These are phyloP conservation scores for Borostomias antarcticus DNA, from an alignment of 2,797 vertebrate species.

Conservation along the genomic window DNA sequence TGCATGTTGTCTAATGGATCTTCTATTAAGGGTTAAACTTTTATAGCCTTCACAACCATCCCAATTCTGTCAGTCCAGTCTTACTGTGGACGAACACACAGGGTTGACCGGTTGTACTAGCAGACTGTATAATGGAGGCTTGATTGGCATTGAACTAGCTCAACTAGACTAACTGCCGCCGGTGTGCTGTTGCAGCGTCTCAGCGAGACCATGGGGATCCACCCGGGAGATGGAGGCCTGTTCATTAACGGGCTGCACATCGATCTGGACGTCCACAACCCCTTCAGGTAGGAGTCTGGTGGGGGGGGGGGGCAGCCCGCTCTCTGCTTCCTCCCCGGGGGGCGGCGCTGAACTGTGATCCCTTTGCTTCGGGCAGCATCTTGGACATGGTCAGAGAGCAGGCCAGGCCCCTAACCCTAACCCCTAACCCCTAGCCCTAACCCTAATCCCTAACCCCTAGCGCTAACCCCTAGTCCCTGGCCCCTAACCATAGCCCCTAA, in stretches of 20 bases:
- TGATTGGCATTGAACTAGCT: too few relatives aligned
- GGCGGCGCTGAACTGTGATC: constrained; percentile 20
- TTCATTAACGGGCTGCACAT: constrained; percentile 92
- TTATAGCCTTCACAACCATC: constrained; percentile 21
- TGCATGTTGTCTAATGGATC: constrained; percentile 38
- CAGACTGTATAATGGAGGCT: not conserved
- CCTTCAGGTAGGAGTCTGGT: constrained; percentile 85
- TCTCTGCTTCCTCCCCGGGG: constrained; percentile 25
- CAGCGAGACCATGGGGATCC: constrained; percentile 82
- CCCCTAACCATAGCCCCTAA: not conserved
- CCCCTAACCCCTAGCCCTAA: not conserved
- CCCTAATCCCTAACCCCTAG: not conserved
- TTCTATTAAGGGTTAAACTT: not conserved
- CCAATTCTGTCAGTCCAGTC: not conserved
- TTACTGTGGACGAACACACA: not conserved
- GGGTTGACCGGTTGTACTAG: not conserved
- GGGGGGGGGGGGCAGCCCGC: constrained; percentile 18
- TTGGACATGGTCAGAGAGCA: too few relatives aligned
- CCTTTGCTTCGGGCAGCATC: constrained; percentile 25
- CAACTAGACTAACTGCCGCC: constrained; percentile 31
- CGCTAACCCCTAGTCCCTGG: constrained; percentile 6
- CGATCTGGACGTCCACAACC: constrained; percentile 86
- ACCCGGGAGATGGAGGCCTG: constrained; percentile 87
- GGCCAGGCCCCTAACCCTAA: too few relatives aligned
- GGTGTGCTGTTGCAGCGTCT: constrained; percentile 77